Percentiles rank a stretch among this genome's conserved stretches.
phyloP scores from a whole-genome alignment of 2,888 invertebrate species.

The Tipula helvola region DNA sequence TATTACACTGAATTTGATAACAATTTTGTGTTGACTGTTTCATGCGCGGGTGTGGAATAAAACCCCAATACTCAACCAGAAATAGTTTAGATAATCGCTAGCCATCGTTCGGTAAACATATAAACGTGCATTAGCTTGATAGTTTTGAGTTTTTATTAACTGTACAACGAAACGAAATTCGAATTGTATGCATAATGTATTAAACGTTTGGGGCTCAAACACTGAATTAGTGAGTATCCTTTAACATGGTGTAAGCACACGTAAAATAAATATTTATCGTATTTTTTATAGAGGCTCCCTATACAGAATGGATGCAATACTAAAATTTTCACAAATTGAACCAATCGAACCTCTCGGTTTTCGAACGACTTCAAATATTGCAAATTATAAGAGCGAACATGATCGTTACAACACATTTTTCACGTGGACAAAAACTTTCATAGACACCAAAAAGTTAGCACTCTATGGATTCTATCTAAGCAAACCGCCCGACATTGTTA shows the following conservation, averaged over 20 bases:
- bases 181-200: neutral
- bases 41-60: too few species aligned
- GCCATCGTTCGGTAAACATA: neutral
- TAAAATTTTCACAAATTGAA: neutral
- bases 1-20: too few species aligned
- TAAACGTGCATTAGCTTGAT: neutral
- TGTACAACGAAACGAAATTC: neutral
- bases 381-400: constrained; percentile 36
- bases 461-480: constrained; percentile 76
- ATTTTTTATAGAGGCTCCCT: neutral
- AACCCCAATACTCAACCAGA: neutral
- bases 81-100: neutral
- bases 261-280: neutral
- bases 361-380: neutral
- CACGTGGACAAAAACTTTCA: constrained; percentile 50
- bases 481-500: constrained; percentile 60
- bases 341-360: neutral
- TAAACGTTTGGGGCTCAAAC: neutral
- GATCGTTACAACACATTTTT: constrained; percentile 52
- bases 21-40: too few species aligned
- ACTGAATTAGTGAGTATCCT: neutral
- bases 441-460: constrained; percentile 46
- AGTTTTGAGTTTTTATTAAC: neutral
- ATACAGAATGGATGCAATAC: neutral
- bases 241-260: neutral